Evolutionary conservation across 2,888 invertebrate genomes (phyloP), one percentile per base, ranked within the genome.

Genomic region (Epistrophe eligans): DNA sequence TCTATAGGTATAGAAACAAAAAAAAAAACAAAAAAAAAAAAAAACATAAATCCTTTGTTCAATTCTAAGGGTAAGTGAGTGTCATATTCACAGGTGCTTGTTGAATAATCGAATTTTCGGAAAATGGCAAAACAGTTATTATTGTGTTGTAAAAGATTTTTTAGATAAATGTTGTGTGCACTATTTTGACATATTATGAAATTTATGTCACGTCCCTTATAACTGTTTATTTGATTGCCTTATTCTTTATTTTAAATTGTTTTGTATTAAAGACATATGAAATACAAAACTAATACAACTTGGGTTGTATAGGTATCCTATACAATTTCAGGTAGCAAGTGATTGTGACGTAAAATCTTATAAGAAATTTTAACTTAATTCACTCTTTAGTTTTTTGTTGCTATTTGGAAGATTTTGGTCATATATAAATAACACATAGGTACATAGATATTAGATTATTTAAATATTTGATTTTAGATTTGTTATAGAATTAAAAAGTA

Each of bases 181-280:
- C 45, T 58, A 50, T 57, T 77, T 77, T 77, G 77, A 45, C 77
- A 67, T n/a, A 45, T 60, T 66, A 67, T 15, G 35, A 67, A 72
- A 83, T 83, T 77, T 83, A 83, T 83, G 67, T 24, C 35, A 52
- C 55, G 45, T 28, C 82, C 72, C 66, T 38, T 77, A 35, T 35
- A 82, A 82, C 72, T 60, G 72, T 77, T 72, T 38, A 50, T 60
- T 40, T n/a, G 24, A 67, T 52, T 73, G 32, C 57, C 2, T 48
- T 48, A 35, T 28, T 64, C 11, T 28, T 11, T 48, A 2, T 66
- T 24, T 28, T 45, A n/a, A 6, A n/a, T 45, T 66, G 1, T 32
- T 32, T 66, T 24, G 4, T 38, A 38, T 60, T 17, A 7, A 11
- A 35, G 7, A 32, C 5, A 32, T 0, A 32, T 32, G 32, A 32